A percentile compares a stretch with the other conserved stretches of the same genome.
These are phyloP conservation scores for Tinea trinotella DNA, from an alignment of 2,888 invertebrate species.

Conservation along the genomic window DNA sequence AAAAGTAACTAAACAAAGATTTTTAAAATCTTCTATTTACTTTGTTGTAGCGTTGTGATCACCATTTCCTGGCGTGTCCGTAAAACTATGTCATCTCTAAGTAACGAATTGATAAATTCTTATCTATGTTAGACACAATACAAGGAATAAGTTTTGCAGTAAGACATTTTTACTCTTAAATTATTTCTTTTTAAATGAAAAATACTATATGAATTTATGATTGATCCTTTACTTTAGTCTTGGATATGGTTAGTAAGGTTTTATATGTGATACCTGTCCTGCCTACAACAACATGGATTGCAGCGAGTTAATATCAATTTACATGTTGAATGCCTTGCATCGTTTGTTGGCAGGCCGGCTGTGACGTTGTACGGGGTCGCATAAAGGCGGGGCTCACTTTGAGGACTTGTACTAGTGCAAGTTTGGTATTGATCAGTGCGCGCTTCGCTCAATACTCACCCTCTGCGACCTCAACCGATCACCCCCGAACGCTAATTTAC, in stretches of 20 bases:
- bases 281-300: too few species aligned
- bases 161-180: too few species aligned
- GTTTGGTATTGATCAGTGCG: slow-evolving; percentile 29
- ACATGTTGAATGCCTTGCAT: not conserved
- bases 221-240: too few species aligned
- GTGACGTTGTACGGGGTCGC: slow-evolving; percentile 27
- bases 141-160: too few species aligned
- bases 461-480: slow-evolving; percentile 26
- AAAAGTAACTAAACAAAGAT: too few species aligned
- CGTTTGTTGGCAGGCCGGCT: slow-evolving; percentile 33
- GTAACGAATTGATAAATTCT: slow-evolving; percentile 15
- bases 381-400: slow-evolving; percentile 19
- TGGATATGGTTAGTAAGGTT: too few species aligned
- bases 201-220: too few species aligned
- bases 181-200: too few species aligned
- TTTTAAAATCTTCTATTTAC: too few species aligned
- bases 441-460: slow-evolving; percentile 36
- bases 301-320: not conserved
- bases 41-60: not conserved
- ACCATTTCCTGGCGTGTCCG: not conserved
- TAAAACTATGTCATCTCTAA: not conserved
- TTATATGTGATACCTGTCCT: too few species aligned
- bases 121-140: too few species aligned
- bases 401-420: slow-evolving; percentile 23
- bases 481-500: slow-evolving; percentile 35